Base-by-base conservation (phyloP, 2,113 vertebrate genomes). In the Puntigrus tetrazona region DNA sequence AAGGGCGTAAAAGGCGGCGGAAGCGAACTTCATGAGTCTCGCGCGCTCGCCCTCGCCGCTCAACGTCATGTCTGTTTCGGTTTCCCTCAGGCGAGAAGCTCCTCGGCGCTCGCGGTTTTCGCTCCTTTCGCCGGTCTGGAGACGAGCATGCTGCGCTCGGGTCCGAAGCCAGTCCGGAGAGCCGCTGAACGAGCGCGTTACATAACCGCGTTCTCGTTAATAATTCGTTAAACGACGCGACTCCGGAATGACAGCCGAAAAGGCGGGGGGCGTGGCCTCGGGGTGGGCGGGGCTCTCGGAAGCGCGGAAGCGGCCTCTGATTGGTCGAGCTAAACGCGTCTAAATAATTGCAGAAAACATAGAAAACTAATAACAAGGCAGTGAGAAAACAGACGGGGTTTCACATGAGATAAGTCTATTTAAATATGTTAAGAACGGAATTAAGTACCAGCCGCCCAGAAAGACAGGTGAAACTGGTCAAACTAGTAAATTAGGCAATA, bases 1-100 rank as follows among this genome's bases (percentile, higher is more conserved):
- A 22, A 81, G 78, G 18, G 95, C 96, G 79, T 98, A 98, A 88
- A 97, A 96, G 0, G 91, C 67, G 0, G 97, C 97, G 0, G 96
- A 96, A 2, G 95, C 76, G 0, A 96, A 78, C 80, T 80, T 91
- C 1, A 81, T 86, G 31, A 81, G 81, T 38, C 6, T 52, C 0
- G 9, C 22, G 79, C 52, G 29, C 27, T 81, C 11, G 1, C 50
- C 18, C 7, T 69, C 63, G 1, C 25, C 65, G 45, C 38, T 34
- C 34, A 50, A 47, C 61, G 10, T 34, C 79, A 55, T 82, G 13
- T 52, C 55, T 8, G 18, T 25, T 34, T 50, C 45, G 13, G 61
- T 36, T 50, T 14, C 20, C 20, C 14, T 65, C 29, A 22, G 61
- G 5, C 7, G 9, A 4, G 36, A 27, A 20, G 10, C 31, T 4